Conservation (phyloP, 2,113 vertebrate genomes). For the Trogon surrucura region DNA sequence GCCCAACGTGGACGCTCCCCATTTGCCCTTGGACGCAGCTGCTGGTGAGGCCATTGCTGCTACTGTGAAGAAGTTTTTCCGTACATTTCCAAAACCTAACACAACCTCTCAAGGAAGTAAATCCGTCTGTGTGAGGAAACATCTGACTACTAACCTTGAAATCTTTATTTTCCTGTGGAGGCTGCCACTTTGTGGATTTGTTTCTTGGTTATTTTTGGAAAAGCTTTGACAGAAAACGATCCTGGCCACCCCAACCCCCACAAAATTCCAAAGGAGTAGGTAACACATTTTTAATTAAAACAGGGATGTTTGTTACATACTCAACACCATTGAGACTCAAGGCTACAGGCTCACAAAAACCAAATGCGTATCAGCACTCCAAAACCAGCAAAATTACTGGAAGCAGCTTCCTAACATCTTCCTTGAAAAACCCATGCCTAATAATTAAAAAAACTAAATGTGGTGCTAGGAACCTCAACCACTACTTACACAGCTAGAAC, state of each 20-base stretch:
- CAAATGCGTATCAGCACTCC: fast-evolving
- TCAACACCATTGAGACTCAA: neutral
- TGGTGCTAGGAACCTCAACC: neutral
- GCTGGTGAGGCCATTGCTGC: neutral
- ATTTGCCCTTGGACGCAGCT: fast-evolving
- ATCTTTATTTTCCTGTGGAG: neutral
- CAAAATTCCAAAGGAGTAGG: neutral
- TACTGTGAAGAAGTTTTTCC: neutral
- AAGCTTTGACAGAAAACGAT: neutral
- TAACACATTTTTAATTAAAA: neutral
- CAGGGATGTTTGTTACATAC: neutral
- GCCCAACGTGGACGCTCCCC: fast-evolving
- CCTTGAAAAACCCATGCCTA: neutral
- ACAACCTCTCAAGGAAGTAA: neutral
- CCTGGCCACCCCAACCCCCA: neutral
- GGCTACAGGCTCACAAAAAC: neutral
- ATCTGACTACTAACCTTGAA: neutral
- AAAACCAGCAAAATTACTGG: neutral
- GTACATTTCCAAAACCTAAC: neutral
- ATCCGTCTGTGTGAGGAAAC: fast-evolving
- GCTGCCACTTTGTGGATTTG: neutral
- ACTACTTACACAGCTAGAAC: neutral
- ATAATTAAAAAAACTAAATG: neutral
- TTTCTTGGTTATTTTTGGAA: neutral
- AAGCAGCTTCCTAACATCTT: neutral